Evolutionary conservation across 2,113 vertebrate genomes (phyloP), one percentile per base, ranked within the genome.

Genomic region (Noturus placidus): DNA sequence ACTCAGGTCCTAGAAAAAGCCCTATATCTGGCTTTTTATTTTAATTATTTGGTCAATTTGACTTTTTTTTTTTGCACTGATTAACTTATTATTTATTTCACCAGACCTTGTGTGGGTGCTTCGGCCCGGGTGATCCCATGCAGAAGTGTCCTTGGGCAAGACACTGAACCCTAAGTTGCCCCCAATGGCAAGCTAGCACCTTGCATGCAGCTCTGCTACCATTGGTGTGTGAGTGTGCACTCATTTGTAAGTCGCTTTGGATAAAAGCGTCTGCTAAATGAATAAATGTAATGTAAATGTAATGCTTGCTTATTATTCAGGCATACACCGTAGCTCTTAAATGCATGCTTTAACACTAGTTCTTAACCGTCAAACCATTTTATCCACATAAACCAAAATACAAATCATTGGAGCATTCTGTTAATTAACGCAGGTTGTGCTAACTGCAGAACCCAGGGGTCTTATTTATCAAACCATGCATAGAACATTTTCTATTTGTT

Each of bases 391-490:
- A 79, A 56, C n/a, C 14, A 79, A n/a, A 54, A 30, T 11, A 74
- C 76, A 56, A 79, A 19, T 9, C 9, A n/a, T 79, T 0, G 1
- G 46, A 50, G 8, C 46, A 19, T 50, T n/a, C 13, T 30, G n/a
- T 79, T 52, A 56, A 79, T 79, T 30, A 52, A 52, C 30, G 27
- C 74, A 52, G 25, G 8, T 1, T 19, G 46, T 14, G 25, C 5
- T n/a, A 30, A 30, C 25, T 52, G 77, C 54, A 35, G 54, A 56
- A 35, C 9, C 10, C 30, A 25, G 54, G 17, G 8, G 54, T 57
- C 30, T 33, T 9, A 59, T 57, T 81, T 81, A 57, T 81, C 54
- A 52, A 56, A 79, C n/a, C 76, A 79, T 56, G n/a, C 8, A 79
- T 4, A 79, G 50, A 30, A 54, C 25, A 78, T 33, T 8, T 56